These are phyloP conservation scores for Sphyrna mokarran DNA, from an alignment of 2,113 vertebrate genomes.

Conservation along the genomic window DNA sequence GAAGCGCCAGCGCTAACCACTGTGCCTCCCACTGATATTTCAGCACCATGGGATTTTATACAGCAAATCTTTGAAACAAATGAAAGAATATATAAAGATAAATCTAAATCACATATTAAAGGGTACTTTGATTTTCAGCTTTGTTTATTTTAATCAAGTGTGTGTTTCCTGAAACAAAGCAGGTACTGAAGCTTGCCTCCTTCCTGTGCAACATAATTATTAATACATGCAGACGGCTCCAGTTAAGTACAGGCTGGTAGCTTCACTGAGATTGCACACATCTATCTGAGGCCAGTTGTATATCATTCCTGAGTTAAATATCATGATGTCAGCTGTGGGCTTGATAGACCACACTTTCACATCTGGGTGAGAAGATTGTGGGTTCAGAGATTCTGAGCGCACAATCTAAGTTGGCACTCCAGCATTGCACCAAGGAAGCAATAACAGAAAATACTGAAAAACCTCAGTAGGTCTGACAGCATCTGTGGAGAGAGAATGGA, in stretches of 20 bases:
- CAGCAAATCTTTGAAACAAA: constrained; percentile 15
- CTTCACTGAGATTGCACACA: neutral
- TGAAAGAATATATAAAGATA: constrained; percentile 13
- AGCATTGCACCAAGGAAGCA: neutral
- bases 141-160: constrained; percentile 1
- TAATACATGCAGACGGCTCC: neutral
- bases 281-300: neutral
- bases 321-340: too few species aligned
- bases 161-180: neutral
- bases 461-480: too few species aligned
- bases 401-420: neutral
- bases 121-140: constrained; percentile 29
- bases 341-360: neutral
- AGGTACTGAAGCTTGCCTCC: neutral
- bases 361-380: neutral
- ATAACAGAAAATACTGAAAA: too few species aligned
- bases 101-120: neutral
- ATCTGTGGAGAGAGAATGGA: too few species aligned
- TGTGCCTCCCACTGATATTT: too few species aligned
- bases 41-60: neutral
- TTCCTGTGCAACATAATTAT: constrained; percentile 4
- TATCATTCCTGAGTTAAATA: neutral
- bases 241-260: neutral
- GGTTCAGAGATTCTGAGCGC: neutral
- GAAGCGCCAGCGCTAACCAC: too few species aligned